Base-by-base conservation (phyloP, 1,140 invertebrate species). In the Augochlora pura region DNA sequence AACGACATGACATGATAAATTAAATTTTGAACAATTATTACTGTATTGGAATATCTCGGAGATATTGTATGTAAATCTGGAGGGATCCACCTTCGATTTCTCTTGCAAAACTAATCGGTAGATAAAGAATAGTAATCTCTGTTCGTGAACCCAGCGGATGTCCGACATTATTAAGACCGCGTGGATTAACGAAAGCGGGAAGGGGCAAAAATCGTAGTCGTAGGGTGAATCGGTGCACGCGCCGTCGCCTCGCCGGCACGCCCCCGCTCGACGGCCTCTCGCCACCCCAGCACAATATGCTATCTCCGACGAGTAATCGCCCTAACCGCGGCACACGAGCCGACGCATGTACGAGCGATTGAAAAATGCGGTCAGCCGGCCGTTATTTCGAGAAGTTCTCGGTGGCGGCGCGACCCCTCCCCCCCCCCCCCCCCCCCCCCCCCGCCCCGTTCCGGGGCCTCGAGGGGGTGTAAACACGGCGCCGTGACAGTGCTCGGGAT, bases 281-380 rank as follows among this genome's bases (percentile, higher is more conserved):
- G 83, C 83, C 84, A 83, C 82, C 77, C 81, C 76, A 79, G 86
- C 87, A 88, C 90, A 91, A 91, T 91, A 91, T 91, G 88, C 87
- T 71, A 83, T 21, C 77, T 76, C 87, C 63, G 78, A 77, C 77
- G 85, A 84, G 87, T 90, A 90, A 91, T 90, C 90, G 89, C 89
- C 87, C 88, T 88, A 88, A 86, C 87, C 86, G 88, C 87, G 90
- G 88, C 89, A 88, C 87, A 69, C 52, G 72, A 80, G 73, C 49
- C 78, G 81, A 81, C 73, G 77, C 81, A 87, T 77, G 75, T 81
- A 87, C 75, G 71, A 86, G 73, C 70, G 79, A 82, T 86, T 86
- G 81, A 88, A 88, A 90, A 89, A 88, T 73, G 68, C 77, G 86
- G 81, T 87, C 84, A 77, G 66, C 78, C 77, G 63, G 21, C 80